These are phyloP conservation scores for Drosophila pallidifrons DNA, from an alignment of 1,140 invertebrate genomes.

Conservation along the genomic window DNA sequence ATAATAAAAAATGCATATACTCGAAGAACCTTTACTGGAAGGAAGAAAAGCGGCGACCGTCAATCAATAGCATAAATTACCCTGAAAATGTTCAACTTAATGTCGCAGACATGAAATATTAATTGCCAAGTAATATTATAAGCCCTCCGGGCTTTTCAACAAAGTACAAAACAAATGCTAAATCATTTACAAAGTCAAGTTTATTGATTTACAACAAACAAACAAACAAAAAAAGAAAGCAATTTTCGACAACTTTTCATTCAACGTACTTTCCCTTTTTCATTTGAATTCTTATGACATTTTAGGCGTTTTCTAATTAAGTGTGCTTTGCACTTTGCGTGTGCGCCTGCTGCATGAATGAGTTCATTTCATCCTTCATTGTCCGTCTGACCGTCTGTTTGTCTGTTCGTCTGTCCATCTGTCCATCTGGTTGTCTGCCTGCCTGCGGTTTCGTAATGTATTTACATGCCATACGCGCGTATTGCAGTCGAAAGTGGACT, in stretches of 20 bases:
- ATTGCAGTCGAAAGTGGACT: neutral
- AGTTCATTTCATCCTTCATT: neutral
- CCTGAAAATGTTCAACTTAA: constrained; percentile 5
- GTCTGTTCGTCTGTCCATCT: neutral
- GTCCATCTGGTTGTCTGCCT: neutral
- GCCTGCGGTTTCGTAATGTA: constrained; percentile 33
- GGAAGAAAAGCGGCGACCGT: neutral
- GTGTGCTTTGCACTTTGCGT: neutral
- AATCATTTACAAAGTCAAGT: constrained; percentile 6
- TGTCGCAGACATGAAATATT: constrained; percentile 19
- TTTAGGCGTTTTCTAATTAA: constrained; percentile 5
- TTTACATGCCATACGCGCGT: constrained; percentile 15
- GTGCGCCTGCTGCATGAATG: neutral
- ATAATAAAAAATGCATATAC: constrained; percentile 35
- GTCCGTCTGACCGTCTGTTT: neutral
- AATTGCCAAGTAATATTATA: constrained; percentile 17
- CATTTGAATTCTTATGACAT: neutral
- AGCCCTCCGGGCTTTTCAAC: neutral
- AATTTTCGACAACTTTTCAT: neutral
- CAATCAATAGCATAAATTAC: constrained; percentile 28
- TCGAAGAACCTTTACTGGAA: neutral
- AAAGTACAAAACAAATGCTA: neutral
- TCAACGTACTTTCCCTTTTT: neutral
- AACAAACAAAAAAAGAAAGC: neutral
- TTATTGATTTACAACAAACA: constrained; percentile 5